Evolutionary conservation across 2,113 vertebrate species (phyloP).

Genomic region (Protomyctophum bolini): DNA sequence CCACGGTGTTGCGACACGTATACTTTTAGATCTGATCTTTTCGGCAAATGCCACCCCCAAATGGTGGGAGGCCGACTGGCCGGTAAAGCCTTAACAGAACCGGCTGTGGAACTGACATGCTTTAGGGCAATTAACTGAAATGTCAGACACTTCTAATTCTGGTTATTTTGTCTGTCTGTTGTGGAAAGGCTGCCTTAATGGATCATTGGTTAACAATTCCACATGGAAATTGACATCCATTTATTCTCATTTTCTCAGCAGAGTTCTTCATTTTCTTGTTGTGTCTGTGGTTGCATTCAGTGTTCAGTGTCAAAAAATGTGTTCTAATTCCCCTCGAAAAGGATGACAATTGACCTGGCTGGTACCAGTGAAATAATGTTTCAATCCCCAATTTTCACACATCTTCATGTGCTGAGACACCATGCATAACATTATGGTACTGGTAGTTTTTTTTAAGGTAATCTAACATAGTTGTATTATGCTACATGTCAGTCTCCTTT

Average conservation of each 20-base stretch:
- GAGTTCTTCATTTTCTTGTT: slow-evolving; percentile 56
- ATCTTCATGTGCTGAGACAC: too few relatives aligned
- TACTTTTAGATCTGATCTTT: too few relatives aligned
- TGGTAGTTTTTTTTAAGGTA: too few relatives aligned
- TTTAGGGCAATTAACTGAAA: slow-evolving; percentile 80
- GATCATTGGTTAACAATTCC: slow-evolving; percentile 81
- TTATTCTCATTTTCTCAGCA: slow-evolving; percentile 75
- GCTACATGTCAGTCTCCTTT: too few relatives aligned
- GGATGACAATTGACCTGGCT: not conserved
- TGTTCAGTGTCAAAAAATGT: not conserved
- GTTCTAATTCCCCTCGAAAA: not conserved
- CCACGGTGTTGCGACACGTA: too few relatives aligned
- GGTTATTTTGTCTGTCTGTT: slow-evolving; percentile 76
- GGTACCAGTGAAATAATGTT: not conserved
- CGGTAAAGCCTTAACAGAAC: slow-evolving; percentile 62
- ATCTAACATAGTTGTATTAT: too few relatives aligned
- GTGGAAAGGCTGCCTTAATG: slow-evolving; percentile 75
- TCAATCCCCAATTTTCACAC: too few relatives aligned
- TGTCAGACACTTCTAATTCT: slow-evolving; percentile 80
- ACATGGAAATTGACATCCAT: slow-evolving; percentile 81
- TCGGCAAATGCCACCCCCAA: not conserved
- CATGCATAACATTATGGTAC: too few relatives aligned
- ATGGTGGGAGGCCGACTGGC: slow-evolving; percentile 1
- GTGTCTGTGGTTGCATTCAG: slow-evolving; percentile 18
- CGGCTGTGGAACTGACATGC: slow-evolving; percentile 63